Evolutionary conservation across 1,140 invertebrate genomes (phyloP).

Genomic region (Hycleus cichorii): DNA sequence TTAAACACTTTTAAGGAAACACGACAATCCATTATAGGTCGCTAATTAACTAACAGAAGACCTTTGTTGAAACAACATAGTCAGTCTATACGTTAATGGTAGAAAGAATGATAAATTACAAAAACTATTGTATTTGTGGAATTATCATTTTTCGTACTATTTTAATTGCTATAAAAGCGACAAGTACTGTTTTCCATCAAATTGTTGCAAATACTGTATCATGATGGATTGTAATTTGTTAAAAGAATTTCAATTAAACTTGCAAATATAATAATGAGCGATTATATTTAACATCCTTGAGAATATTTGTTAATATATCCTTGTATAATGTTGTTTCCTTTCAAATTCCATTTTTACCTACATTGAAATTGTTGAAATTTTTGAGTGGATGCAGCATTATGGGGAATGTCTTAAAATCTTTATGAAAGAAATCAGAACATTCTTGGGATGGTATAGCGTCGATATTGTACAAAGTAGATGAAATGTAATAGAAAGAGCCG

Average conservation of each 20-base stretch:
- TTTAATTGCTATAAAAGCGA: conserved; percentile 21
- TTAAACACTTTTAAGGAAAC: conserved; percentile 21
- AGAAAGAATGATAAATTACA: conserved; percentile 1
- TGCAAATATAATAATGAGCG: conserved; percentile 8
- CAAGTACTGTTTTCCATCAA: conserved; percentile 35
- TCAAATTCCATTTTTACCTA: too few species aligned
- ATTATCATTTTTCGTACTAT: conserved; percentile 16
- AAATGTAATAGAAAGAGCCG: background rate
- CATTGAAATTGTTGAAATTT: too few species aligned
- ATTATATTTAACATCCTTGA: background rate
- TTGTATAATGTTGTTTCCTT: too few species aligned
- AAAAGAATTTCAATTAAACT: conserved; percentile 41
- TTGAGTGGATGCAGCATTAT: too few species aligned
- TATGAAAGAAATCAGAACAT: too few species aligned
- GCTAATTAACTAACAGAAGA: conserved; percentile 15
- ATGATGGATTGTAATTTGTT: conserved; percentile 42
- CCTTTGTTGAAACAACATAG: conserved; percentile 7
- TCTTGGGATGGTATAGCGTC: too few species aligned
- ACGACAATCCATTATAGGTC: conserved; percentile 30
- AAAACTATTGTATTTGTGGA: background rate
- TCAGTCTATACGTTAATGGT: conserved; percentile 14
- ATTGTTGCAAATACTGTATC: conserved; percentile 39
- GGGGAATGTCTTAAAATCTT: too few species aligned
- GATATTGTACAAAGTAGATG: too few species aligned
- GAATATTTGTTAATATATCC: background rate